Conservation (phyloP, 2,888 invertebrate genomes). For the Cordilura impudica region DNA sequence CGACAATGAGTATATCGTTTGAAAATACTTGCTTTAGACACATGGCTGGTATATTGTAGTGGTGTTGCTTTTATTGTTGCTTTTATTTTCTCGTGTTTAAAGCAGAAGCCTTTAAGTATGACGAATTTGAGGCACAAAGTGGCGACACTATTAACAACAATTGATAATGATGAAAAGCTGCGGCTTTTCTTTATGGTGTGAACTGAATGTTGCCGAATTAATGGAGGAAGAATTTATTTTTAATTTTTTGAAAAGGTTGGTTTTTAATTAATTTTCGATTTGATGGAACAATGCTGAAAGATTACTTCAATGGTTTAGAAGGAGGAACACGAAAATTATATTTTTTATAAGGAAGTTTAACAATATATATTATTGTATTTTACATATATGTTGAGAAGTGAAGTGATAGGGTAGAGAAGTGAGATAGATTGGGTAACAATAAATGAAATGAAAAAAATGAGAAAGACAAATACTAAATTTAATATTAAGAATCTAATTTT, state of each 20-base stretch:
- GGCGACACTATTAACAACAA: conserved; percentile 53
- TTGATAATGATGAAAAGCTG: conserved; percentile 53
- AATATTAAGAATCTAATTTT: too few relatives aligned
- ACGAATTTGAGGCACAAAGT: conserved; percentile 56
- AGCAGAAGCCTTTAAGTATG: conserved; percentile 50
- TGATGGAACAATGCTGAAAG: conserved; percentile 45
- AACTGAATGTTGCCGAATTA: conserved; percentile 41
- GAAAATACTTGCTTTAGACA: neutral
- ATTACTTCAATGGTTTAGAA: conserved; percentile 35
- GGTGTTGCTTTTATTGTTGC: neutral
- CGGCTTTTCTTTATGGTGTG: conserved; percentile 51
- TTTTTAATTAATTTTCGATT: conserved; percentile 58
- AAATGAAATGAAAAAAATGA: too few relatives aligned
- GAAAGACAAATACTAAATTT: too few relatives aligned
- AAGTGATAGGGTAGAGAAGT: too few relatives aligned
- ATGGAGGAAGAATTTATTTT: neutral
- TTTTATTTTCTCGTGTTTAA: conserved; percentile 16
- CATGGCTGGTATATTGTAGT: neutral
- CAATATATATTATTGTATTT: too few relatives aligned
- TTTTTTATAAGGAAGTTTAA: too few relatives aligned
- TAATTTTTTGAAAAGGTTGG: neutral
- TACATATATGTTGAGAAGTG: too few relatives aligned
- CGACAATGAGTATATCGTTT: neutral
- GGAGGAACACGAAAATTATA: neutral
- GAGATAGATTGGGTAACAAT: too few relatives aligned